Base-by-base conservation (phyloP, 2,888 invertebrate genomes). In the Drosophila mimica region DNA sequence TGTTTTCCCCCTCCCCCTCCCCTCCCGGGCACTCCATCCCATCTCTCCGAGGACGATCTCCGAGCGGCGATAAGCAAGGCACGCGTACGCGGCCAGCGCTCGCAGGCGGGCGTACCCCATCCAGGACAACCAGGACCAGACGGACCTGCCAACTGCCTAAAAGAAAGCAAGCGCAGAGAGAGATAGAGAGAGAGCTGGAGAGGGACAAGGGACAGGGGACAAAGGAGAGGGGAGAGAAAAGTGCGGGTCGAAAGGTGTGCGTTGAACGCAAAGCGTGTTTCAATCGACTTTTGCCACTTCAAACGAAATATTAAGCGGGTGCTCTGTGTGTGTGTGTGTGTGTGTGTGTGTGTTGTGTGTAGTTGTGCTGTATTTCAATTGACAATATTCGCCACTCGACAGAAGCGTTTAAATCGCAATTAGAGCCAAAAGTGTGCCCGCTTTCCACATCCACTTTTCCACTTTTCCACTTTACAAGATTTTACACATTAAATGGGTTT, bases 231-330 rank as follows among this genome's bases (percentile, higher is more conserved):
- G 15, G 38, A 63, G 28, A 51, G 65, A 73, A 83, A 71, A 54
- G 82, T 85, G 85, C 85, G 85, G 85, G 85, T 83, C 83, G 88
- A 85, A 85, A 88, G 85, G 89, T 85, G 89, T 85, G 88, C 81
- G 74, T 70, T 52, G 28, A 60, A n/a, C 31, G 53, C 54, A 67
- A 40, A 54, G 52, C 51, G 52, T 66, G 60, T 43, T 43, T 70
- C 76, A 70, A 71, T 68, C 66, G 65, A 88, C 78, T 85, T 82
- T 88, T 88, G 74, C 73, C 84, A 88, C 70, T 80, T 53, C 56
- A 48, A 43, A 25, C 46, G 36, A 60, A 30, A 71, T 73, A 82
- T 72, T 70, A 86, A 86, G 85, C 85, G 85, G 85, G 85, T 73
- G 81, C 74, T 64, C 67, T 31, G 53, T 48, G 17, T 30, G 31